phyloP scores from a whole-genome alignment of 1,140 invertebrate genomes.

The Hirudo medicinalis region DNA sequence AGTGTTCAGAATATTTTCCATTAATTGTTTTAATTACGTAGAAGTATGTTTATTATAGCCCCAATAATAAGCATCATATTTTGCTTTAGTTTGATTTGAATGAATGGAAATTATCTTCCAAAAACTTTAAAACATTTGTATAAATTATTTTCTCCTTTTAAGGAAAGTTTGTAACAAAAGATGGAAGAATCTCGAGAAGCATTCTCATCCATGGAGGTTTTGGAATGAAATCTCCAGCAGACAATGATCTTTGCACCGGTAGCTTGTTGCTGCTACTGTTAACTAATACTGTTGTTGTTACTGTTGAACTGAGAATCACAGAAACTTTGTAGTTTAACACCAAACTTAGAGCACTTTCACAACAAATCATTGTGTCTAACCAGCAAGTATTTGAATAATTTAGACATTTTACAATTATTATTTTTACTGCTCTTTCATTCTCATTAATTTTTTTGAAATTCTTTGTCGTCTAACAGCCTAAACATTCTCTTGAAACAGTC shows the following conservation, averaged over 20 bases:
- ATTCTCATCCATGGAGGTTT: not conserved
- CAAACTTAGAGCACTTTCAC: no score
- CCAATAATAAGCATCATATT: slow-evolving; percentile 64
- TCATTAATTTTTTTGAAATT: not conserved
- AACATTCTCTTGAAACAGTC: no score
- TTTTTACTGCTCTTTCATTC: no score
- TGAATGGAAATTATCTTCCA: slow-evolving; percentile 42
- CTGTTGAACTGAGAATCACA: not conserved
- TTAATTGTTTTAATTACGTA: not conserved
- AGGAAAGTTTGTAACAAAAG: not conserved
- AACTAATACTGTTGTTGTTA: not conserved
- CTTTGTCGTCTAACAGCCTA: not conserved
- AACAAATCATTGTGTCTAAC: no score
- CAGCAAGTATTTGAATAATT: no score
- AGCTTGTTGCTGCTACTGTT: not conserved
- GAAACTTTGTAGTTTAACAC: no score
- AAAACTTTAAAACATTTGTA: not conserved
- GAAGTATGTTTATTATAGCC: slow-evolving; percentile 16
- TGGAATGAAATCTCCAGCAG: no score
- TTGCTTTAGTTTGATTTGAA: slow-evolving; percentile 35
- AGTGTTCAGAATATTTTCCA: not conserved
- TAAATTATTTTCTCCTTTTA: not conserved
- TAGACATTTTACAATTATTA: no score
- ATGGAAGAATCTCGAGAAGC: not conserved
- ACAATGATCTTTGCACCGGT: not conserved